A percentile compares a stretch with the other conserved stretches of the same genome.
Conservation (phyloP, 2,113 vertebrate genomes). For the Prochilodus magdalenae region DNA sequence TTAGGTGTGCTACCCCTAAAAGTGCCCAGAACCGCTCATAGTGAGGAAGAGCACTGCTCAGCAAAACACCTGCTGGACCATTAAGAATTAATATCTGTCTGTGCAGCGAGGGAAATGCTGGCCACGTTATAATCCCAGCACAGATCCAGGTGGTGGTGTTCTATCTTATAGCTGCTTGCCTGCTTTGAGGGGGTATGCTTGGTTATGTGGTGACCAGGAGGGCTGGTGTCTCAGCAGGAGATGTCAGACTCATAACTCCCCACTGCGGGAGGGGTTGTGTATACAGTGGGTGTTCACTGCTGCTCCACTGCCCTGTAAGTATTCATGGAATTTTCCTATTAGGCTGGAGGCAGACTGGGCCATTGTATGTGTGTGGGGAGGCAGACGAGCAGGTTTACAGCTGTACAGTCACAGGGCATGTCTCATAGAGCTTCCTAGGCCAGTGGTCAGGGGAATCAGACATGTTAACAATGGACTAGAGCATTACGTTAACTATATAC, state of each 20-base stretch:
- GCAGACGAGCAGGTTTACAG: background rate
- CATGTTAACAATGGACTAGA: too few relatives aligned
- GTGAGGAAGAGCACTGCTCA: background rate
- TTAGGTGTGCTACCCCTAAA: too few relatives aligned
- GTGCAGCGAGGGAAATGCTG: background rate
- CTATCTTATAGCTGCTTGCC: background rate
- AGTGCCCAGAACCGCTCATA: too few relatives aligned
- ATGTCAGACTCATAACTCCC: slow-evolving; percentile 14
- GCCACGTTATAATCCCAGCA: background rate
- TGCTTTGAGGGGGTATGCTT: background rate
- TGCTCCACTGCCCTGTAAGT: slow-evolving; percentile 59
- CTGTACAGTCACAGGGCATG: background rate
- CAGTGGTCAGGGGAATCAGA: background rate
- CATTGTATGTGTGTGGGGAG: slow-evolving; percentile 3
- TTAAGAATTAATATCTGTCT: background rate
- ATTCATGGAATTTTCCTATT: slow-evolving; percentile 72
- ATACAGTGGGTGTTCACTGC: slow-evolving; percentile 34
- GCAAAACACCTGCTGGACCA: background rate
- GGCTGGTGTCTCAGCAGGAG: slow-evolving; percentile 33
- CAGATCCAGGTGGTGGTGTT: background rate
- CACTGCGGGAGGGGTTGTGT: slow-evolving; percentile 17
- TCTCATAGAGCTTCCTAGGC: background rate
- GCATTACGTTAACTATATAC: too few relatives aligned
- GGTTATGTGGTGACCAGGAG: slow-evolving; percentile 34
- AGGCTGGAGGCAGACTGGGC: slow-evolving; percentile 43